Evolutionary conservation across 2,888 invertebrate genomes (phyloP).

Genomic region (Andrena bucephala): DNA sequence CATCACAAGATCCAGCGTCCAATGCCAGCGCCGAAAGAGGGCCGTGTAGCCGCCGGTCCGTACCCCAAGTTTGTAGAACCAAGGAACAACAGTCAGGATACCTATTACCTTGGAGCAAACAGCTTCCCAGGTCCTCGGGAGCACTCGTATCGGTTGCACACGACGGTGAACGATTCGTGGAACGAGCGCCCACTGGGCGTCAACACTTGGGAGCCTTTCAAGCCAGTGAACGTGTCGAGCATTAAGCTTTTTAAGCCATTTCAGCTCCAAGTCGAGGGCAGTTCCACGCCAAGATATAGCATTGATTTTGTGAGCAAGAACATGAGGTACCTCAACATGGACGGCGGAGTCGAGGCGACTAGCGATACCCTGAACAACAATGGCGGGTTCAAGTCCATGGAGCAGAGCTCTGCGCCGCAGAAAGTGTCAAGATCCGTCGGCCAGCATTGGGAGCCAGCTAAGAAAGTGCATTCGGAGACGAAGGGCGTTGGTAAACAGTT

Average conservation of each 20-base stretch:
- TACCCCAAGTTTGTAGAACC: neutral
- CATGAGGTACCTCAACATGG: constrained; percentile 48
- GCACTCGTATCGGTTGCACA: neutral
- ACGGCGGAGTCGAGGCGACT: constrained; percentile 29
- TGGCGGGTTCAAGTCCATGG: neutral
- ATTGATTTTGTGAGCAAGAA: constrained; percentile 38
- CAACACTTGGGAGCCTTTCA: neutral
- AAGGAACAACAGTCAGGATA: neutral
- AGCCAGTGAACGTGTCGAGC: neutral
- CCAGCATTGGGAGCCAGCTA: neutral
- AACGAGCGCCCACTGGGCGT: neutral
- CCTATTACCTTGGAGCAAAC: neutral
- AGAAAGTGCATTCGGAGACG: neutral
- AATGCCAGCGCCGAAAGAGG: neutral
- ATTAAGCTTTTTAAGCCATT: neutral
- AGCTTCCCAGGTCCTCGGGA: neutral
- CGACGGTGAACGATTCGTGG: neutral
- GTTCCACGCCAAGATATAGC: constrained; percentile 21
- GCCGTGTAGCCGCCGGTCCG: neutral
- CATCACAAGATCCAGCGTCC: neutral
- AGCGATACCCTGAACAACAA: neutral
- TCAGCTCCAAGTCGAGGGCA: neutral
- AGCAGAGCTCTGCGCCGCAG: neutral
- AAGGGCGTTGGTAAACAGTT: neutral
- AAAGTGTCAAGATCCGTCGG: neutral